A percentile compares a stretch with the other conserved stretches of the same genome.
These are phyloP conservation scores for Microctonus aethiopoides DNA, from an alignment of 2,888 invertebrate genomes.

Conservation along the genomic window DNA sequence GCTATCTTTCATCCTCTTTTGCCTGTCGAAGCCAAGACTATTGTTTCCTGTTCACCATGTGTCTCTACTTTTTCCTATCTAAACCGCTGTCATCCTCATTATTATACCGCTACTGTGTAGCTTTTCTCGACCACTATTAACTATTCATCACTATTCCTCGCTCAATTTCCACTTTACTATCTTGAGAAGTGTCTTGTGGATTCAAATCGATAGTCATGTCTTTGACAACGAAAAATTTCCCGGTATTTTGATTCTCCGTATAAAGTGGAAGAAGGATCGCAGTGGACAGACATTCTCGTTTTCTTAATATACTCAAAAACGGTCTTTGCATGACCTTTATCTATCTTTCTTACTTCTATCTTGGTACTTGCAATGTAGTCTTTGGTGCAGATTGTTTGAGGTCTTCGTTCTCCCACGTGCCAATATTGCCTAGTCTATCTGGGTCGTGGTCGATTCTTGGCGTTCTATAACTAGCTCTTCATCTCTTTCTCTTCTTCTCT, in stretches of 20 bases:
- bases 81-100: neutral
- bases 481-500: neutral
- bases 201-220: too few species aligned
- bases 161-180: too few species aligned
- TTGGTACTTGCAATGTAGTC: constrained; percentile 5
- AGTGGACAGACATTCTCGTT: too few species aligned
- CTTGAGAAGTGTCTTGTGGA: neutral
- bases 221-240: too few species aligned
- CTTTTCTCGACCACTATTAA: neutral
- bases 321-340: neutral
- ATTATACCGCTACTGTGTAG: constrained; percentile 6
- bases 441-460: constrained; percentile 41
- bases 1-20: constrained; percentile 28
- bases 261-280: too few species aligned
- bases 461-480: neutral
- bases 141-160: too few species aligned
- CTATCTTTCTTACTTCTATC: neutral
- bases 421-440: constrained; percentile 28
- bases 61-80: neutral
- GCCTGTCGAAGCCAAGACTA: constrained; percentile 27
- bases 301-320: too few species aligned
- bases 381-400: neutral
- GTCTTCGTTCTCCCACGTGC: constrained; percentile 2
- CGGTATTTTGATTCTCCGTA: too few species aligned
- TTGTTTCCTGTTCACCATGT: constrained; percentile 23